Evolutionary conservation across 2,113 vertebrate species (phyloP).

Genomic region (Callaeas wilsoni): DNA sequence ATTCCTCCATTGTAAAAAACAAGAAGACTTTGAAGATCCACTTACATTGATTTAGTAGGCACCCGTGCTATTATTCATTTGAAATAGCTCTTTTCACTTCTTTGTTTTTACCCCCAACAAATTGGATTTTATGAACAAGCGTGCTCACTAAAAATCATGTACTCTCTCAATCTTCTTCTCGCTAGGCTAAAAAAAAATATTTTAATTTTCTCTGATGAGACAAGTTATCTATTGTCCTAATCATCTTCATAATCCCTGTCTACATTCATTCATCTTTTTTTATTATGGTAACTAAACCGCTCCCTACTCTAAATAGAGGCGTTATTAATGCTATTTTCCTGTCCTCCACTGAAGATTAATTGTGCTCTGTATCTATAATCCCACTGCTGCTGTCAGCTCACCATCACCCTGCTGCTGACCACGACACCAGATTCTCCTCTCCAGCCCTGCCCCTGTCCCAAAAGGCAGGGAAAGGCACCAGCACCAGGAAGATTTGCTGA

Average conservation of each 20-base stretch:
- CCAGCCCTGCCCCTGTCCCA: neutral
- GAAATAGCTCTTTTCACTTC: constrained; percentile 32
- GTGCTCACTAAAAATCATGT: neutral
- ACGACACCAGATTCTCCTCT: neutral
- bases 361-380: neutral
- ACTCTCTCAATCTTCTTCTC: constrained; percentile 9
- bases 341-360: neutral
- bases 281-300: constrained; percentile 42
- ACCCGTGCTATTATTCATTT: constrained; percentile 7
- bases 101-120: constrained; percentile 54
- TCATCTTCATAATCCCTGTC: constrained; percentile 57
- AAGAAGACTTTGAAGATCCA: constrained; percentile 12
- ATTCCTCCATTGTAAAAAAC: constrained; percentile 12
- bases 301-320: constrained; percentile 4
- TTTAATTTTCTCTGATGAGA: constrained; percentile 54
- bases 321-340: constrained; percentile 41
- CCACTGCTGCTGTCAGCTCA: neutral
- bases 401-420: neutral
- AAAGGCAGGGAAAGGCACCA: neutral
- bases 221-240: constrained; percentile 61
- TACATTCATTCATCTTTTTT: constrained; percentile 50
- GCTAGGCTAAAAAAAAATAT: neutral
- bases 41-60: constrained; percentile 25
- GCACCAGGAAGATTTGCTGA: neutral
- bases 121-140: constrained; percentile 26